Conservation (phyloP, 2,888 invertebrate genomes). For the Branchipolynoe longqiensis region DNA sequence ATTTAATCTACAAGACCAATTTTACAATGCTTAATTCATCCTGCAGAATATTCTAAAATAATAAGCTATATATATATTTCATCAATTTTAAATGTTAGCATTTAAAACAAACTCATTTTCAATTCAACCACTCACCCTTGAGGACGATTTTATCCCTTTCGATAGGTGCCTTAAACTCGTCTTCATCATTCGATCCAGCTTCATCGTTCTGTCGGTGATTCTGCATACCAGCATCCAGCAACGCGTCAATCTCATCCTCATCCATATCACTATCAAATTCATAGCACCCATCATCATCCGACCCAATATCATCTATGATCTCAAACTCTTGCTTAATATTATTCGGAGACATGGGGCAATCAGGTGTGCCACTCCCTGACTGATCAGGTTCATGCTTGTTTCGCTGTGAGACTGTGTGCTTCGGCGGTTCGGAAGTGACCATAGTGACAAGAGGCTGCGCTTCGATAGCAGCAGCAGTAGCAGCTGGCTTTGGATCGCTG, state of each 20-base stretch:
- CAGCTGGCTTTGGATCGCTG: neutral
- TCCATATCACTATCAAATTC: slow-evolving; percentile 63
- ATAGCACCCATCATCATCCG: slow-evolving; percentile 55
- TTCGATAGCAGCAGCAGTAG: too few relatives aligned
- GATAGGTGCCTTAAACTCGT: slow-evolving; percentile 62
- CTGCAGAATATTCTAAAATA: too few relatives aligned
- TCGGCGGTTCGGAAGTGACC: neutral
- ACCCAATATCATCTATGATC: slow-evolving; percentile 65
- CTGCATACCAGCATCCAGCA: slow-evolving; percentile 66
- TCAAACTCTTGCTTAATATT: slow-evolving; percentile 62
- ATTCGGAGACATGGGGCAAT: neutral
- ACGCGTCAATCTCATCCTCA: slow-evolving; percentile 68
- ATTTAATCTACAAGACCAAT: too few relatives aligned
- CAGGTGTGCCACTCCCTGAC: slow-evolving; percentile 9
- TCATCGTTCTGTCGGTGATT: slow-evolving; percentile 3
- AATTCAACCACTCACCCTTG: slow-evolving; percentile 62
- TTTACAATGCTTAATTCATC: too few relatives aligned
- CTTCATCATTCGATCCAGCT: slow-evolving; percentile 61
- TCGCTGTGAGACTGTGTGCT: neutral
- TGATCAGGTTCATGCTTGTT: neutral
- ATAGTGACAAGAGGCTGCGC: neutral
- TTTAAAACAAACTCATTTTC: too few relatives aligned
- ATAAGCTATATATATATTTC: too few relatives aligned
- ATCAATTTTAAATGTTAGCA: too few relatives aligned
- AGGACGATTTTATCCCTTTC: slow-evolving; percentile 66